These are phyloP conservation scores for Drosophila atripex DNA, from an alignment of 2,888 invertebrate species.

Conservation along the genomic window DNA sequence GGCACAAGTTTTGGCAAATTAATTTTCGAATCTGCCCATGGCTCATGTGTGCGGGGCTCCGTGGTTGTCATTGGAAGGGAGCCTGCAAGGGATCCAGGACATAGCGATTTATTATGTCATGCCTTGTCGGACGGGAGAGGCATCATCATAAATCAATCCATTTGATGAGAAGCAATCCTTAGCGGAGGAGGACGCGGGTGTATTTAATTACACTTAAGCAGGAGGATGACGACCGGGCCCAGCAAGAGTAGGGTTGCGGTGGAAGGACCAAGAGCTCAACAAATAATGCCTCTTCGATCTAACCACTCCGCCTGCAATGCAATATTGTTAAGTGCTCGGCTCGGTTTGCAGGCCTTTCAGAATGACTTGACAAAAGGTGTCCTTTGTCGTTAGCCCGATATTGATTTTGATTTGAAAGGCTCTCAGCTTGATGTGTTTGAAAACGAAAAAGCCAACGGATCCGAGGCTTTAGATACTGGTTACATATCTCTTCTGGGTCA, in stretches of 20 bases:
- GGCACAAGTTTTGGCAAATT: slow-evolving; percentile 70
- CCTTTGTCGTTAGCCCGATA: slow-evolving; percentile 37
- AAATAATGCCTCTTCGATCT: slow-evolving; percentile 61
- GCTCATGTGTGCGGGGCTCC: slow-evolving; percentile 30
- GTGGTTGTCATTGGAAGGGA: slow-evolving; percentile 51
- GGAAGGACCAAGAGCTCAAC: slow-evolving; percentile 1
- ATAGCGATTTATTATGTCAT: slow-evolving; percentile 72
- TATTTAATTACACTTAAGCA: slow-evolving; percentile 77
- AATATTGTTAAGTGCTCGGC: slow-evolving; percentile 69
- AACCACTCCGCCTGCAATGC: slow-evolving; percentile 60
- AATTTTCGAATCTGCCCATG: slow-evolving; percentile 51
- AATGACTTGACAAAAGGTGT: slow-evolving; percentile 63
- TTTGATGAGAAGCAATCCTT: slow-evolving; percentile 58
- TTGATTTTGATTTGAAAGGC: slow-evolving; percentile 43
- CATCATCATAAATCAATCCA: slow-evolving; percentile 78
- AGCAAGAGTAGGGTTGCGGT: not conserved
- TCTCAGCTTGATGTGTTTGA: slow-evolving; percentile 9
- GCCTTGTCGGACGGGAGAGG: slow-evolving; percentile 49
- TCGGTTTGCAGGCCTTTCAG: slow-evolving; percentile 33
- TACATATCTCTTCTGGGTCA: not conserved
- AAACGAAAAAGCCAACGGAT: slow-evolving; percentile 2
- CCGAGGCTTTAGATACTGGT: slow-evolving; percentile 4
- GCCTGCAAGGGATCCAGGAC: slow-evolving; percentile 18
- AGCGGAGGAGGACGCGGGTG: slow-evolving; percentile 28
- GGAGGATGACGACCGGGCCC: slow-evolving; percentile 14